Base-by-base conservation (phyloP, 1,140 invertebrate genomes). In the Zaprionus camerounensis region DNA sequence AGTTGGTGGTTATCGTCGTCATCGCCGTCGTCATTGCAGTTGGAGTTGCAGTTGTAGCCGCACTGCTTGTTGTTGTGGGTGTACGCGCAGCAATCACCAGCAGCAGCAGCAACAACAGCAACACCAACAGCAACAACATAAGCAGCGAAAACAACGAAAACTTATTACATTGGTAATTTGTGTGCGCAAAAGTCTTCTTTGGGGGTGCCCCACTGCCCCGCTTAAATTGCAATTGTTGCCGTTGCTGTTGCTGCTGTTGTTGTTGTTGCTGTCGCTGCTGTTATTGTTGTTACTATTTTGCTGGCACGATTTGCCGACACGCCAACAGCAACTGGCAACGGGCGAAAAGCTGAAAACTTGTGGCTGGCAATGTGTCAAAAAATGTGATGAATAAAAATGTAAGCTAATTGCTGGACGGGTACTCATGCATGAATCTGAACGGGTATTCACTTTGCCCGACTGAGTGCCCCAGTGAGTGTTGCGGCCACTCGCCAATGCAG, bases 81-180 rank as follows among this genome's bases (percentile, higher is more conserved):
- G 73, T 76, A 65, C 66, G 71, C 58, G 58, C 57, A 63, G 66
- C 66, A 74, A 74, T 74, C 71, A 73, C 24, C 65, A 24, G 13
- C 61, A 72, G 49, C 53, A 71, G 44, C 62, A 66, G 24, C 62
- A 64, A 1, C 38, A 69, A n/a, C 51, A 70, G 2, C 28, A 51
- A 13, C 66, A 71, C 12, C 53, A 26, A 26, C 26, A 83, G 12
- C 57, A 73, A 56, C 51, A 76, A 56, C 68, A 63, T 17, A 31
- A 59, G 51, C 55, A 72, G 49, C 66, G 53, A 66, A 26, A 82
- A 24, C 61, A 61, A 28, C 63, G 67, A 68, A 71, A 71, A 58
- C 41, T 75, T 80, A 80, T 82, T 82, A 80, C 77, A 86, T 86
- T 87, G 56, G 72, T 65, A 87, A 87, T 86, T 74, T 84, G 71